Evolutionary conservation across 1,140 invertebrate genomes (phyloP).

Genomic region (Aphelinus atriplicis): DNA sequence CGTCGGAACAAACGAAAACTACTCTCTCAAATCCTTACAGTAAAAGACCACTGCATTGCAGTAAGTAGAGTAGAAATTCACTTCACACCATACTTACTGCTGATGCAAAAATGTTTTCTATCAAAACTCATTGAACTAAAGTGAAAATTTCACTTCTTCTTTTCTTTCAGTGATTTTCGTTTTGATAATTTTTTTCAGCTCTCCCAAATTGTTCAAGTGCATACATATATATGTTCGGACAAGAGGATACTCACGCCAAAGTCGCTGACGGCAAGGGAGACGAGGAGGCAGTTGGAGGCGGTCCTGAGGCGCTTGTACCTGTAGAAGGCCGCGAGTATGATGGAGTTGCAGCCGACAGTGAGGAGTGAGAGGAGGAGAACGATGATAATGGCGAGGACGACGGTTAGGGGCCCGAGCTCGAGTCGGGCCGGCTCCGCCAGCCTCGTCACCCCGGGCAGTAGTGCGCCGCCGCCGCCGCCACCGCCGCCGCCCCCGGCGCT

Average conservation of each 20-base stretch:
- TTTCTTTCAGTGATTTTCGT: too few relatives aligned
- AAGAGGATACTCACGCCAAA: constrained; percentile 68
- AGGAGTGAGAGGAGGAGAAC: constrained; percentile 69
- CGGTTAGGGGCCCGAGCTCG: constrained; percentile 44
- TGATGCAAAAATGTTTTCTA: too few relatives aligned
- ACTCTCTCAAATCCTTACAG: too few relatives aligned
- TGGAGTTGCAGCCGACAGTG: constrained; percentile 69
- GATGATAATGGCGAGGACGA: constrained; percentile 65
- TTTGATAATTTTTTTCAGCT: too few relatives aligned
- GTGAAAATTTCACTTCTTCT: too few relatives aligned
- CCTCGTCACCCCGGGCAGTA: constrained; percentile 23
- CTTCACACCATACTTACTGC: too few relatives aligned
- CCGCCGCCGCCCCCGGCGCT: background rate
- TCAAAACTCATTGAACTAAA: too few relatives aligned
- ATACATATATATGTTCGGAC: constrained; percentile 7
- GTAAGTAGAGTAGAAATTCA: too few relatives aligned
- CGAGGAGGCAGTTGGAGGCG: constrained; percentile 78
- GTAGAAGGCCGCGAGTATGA: constrained; percentile 70
- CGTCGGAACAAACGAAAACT: too few relatives aligned
- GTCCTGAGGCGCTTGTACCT: constrained; percentile 71
- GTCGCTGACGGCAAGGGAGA: constrained; percentile 78
- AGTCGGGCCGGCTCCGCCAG: background rate
- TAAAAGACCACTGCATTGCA: too few relatives aligned
- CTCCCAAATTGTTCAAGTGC: background rate
- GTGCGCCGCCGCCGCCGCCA: background rate